These are phyloP conservation scores for Urosaurus nigricauda DNA, from an alignment of 2,797 vertebrate genomes.

Conservation along the genomic window DNA sequence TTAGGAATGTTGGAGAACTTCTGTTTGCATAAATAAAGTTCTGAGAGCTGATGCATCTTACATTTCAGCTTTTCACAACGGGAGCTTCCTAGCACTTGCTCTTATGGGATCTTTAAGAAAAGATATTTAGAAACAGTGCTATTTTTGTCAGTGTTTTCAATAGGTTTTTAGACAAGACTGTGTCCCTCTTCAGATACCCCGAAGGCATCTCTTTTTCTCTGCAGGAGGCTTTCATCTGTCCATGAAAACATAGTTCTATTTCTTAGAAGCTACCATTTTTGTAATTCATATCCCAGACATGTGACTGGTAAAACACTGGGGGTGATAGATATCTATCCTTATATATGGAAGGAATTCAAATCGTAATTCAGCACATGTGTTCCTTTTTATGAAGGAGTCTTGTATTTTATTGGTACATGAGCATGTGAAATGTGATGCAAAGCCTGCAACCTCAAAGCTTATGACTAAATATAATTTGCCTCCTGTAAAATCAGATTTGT, in stretches of 20 bases:
- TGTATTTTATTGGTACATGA: slow-evolving; percentile 19
- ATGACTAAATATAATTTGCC: not conserved
- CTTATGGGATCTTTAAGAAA: not conserved
- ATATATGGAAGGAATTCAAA: slow-evolving; percentile 35
- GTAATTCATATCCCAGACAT: slow-evolving; percentile 47
- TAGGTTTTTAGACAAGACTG: not conserved
- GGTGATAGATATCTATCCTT: slow-evolving; percentile 29
- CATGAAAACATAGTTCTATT: not conserved
- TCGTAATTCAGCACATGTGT: not conserved
- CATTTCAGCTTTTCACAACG: not conserved
- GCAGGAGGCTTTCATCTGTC: slow-evolving; percentile 13
- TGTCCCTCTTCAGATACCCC: not conserved
- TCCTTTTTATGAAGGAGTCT: slow-evolving; percentile 40
- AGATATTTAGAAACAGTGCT: not conserved
- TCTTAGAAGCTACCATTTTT: slow-evolving; percentile 44
- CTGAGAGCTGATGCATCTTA: not conserved
- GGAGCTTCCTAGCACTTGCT: not conserved
- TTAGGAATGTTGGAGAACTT: not conserved
- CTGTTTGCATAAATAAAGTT: not conserved
- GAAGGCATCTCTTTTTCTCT: not conserved
- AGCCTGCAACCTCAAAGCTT: slow-evolving; percentile 16
- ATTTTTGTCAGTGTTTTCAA: not conserved
- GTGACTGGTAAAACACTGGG: slow-evolving; percentile 25
- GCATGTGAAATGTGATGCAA: slow-evolving; percentile 44
- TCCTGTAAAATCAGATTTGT: slow-evolving; percentile 49